phyloP scores from a whole-genome alignment of 2,797 vertebrate species.

The Melanotaenia maccullochi region DNA sequence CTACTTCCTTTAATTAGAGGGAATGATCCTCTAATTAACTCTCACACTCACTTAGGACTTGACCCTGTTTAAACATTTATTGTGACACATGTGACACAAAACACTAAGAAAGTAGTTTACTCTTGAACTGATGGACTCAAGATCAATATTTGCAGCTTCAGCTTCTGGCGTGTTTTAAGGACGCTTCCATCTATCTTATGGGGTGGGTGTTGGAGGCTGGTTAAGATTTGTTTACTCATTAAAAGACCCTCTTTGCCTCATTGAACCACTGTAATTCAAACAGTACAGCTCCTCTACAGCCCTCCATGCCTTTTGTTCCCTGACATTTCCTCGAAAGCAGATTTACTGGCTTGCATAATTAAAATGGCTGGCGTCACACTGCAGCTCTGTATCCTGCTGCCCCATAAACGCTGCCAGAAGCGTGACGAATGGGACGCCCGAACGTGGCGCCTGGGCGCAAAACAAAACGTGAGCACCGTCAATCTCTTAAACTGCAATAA shows the following conservation, averaged over 20 bases:
- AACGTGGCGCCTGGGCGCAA: conserved; percentile 35
- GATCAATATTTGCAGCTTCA: neutral
- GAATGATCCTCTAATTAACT: conserved; percentile 4
- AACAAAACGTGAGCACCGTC: conserved; percentile 36
- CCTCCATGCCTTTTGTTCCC: neutral
- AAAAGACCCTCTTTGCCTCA: neutral
- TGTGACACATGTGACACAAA: neutral
- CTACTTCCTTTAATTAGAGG: neutral
- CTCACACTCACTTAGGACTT: neutral
- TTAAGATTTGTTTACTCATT: neutral
- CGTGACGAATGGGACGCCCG: conserved; percentile 41
- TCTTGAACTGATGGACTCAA: too few species aligned
- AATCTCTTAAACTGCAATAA: conserved; percentile 28
- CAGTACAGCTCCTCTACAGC: neutral
- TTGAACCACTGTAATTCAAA: neutral
- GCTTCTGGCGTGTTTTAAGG: neutral
- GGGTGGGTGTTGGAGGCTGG: too few species aligned
- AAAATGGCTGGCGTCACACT: conserved; percentile 41
- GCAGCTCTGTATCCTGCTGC: conserved; percentile 19
- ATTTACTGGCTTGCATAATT: conserved; percentile 62
- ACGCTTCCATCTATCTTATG: neutral
- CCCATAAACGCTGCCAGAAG: conserved; percentile 38
- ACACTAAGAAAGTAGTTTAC: neutral
- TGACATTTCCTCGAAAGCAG: conserved; percentile 38
- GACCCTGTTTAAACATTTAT: neutral